Evolutionary conservation across 2,888 invertebrate species (phyloP).

Genomic region (Metellina segmentata): DNA sequence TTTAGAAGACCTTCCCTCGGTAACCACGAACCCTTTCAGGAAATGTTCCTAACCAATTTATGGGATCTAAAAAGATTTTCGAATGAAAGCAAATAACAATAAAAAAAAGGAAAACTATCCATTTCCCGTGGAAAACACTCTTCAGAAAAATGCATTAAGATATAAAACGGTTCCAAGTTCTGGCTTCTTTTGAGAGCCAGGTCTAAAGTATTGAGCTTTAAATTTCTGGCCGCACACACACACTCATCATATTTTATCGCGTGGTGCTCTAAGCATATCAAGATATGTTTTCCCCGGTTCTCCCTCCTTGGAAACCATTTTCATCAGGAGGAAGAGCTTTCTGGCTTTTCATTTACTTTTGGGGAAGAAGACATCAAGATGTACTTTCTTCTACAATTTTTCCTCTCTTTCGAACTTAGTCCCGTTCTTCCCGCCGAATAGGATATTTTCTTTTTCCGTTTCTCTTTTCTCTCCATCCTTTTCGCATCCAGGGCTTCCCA

Average conservation of each 20-base stretch:
- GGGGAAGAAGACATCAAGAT: slow-evolving; percentile 40
- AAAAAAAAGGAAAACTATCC: slow-evolving; percentile 1
- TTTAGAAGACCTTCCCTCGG: slow-evolving; percentile 12
- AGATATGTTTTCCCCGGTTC: slow-evolving; percentile 14
- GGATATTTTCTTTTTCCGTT: neutral
- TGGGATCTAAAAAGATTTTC: slow-evolving; percentile 58
- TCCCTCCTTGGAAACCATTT: slow-evolving; percentile 45
- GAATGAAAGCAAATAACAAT: slow-evolving; percentile 38
- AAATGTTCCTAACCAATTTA: slow-evolving; percentile 62
- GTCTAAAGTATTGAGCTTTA: slow-evolving; percentile 56
- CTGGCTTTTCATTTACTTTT: slow-evolving; percentile 59
- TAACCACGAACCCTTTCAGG: slow-evolving; percentile 52
- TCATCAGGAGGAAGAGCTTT: slow-evolving; percentile 59
- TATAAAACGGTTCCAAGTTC: slow-evolving; percentile 41
- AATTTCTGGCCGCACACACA: slow-evolving; percentile 43
- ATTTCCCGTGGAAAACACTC: slow-evolving; percentile 43
- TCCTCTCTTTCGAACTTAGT: neutral
- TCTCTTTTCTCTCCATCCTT: neutral
- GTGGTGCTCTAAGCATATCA: slow-evolving; percentile 34
- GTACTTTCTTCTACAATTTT: slow-evolving; percentile 22
- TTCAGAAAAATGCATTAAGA: slow-evolving; percentile 62
- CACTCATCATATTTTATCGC: slow-evolving; percentile 62
- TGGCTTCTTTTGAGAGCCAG: slow-evolving; percentile 25
- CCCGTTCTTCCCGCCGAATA: neutral
- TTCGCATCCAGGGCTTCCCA: neutral